phyloP scores from a whole-genome alignment of 2,888 invertebrate species.

The Pristionchus maxplancki region DNA sequence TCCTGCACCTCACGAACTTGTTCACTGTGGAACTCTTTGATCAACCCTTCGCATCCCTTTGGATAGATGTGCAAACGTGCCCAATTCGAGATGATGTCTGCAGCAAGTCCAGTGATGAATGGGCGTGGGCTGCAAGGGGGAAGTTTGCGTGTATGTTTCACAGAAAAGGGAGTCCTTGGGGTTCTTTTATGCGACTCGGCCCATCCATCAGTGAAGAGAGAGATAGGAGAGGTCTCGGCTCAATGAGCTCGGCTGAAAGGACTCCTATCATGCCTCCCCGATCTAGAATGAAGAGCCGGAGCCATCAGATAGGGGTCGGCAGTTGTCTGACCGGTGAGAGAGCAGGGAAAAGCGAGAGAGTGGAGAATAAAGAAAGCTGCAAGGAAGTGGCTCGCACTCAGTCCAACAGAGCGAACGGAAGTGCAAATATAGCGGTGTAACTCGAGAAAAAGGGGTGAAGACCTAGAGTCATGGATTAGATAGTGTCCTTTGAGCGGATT shows the following conservation, averaged over 20 bases:
- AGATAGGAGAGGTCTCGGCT: background rate
- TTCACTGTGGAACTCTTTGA: no score
- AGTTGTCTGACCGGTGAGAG: background rate
- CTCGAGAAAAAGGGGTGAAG: background rate
- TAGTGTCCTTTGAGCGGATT: background rate
- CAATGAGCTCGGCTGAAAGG: slow-evolving; percentile 3
- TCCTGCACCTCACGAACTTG: no score
- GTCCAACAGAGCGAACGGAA: background rate
- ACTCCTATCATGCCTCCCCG: background rate
- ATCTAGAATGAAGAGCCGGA: background rate
- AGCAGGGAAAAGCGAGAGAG: background rate
- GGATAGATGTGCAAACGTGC: no score
- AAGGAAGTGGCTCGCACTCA: background rate
- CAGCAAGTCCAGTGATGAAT: background rate
- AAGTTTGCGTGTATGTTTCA: slow-evolving; percentile 13
- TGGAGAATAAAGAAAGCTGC: background rate
- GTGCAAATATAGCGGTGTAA: background rate
- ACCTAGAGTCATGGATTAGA: background rate
- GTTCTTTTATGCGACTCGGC: background rate
- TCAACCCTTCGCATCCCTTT: no score
- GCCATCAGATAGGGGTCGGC: background rate
- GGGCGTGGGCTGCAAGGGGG: background rate
- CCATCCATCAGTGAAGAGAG: background rate
- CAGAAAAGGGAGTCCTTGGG: background rate
- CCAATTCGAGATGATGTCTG: no score